Evolutionary conservation across 1,140 invertebrate genomes (phyloP).

Genomic region (Hirudo medicinalis): DNA sequence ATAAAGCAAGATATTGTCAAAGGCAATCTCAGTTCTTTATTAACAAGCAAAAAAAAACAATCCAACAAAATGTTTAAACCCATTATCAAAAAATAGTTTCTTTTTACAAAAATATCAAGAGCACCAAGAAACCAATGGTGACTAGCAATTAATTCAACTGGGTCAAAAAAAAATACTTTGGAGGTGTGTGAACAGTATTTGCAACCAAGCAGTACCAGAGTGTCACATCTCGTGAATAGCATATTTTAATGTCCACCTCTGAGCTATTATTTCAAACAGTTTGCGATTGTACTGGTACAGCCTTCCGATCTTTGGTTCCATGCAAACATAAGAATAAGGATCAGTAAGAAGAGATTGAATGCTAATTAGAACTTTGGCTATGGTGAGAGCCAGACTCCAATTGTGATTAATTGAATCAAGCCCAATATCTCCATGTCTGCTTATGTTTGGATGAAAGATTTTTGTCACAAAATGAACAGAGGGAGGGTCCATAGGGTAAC

Average conservation of each 20-base stretch:
- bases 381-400: slow-evolving; percentile 81
- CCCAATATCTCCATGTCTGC: slow-evolving; percentile 84
- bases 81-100: too few relatives aligned
- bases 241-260: slow-evolving; percentile 79
- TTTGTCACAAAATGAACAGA: slow-evolving; percentile 54
- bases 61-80: too few relatives aligned
- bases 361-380: slow-evolving; percentile 56
- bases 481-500: slow-evolving; percentile 81
- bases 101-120: too few relatives aligned
- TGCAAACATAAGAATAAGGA: slow-evolving; percentile 76
- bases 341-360: slow-evolving; percentile 78
- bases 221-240: slow-evolving; percentile 62
- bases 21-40: too few relatives aligned
- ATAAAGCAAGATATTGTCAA: too few relatives aligned
- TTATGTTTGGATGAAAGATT: slow-evolving; percentile 87
- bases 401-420: slow-evolving; percentile 89
- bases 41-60: too few relatives aligned
- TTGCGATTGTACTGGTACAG: slow-evolving; percentile 62
- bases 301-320: slow-evolving; percentile 72
- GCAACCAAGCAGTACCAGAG: too few relatives aligned
- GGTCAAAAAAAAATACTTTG: too few relatives aligned
- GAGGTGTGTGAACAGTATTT: too few relatives aligned
- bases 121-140: too few relatives aligned
- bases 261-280: slow-evolving; percentile 66
- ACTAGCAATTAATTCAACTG: too few relatives aligned